Evolutionary conservation across 2,888 invertebrate genomes (phyloP).

Genomic region (Imbricaverruca yamaguchii): DNA sequence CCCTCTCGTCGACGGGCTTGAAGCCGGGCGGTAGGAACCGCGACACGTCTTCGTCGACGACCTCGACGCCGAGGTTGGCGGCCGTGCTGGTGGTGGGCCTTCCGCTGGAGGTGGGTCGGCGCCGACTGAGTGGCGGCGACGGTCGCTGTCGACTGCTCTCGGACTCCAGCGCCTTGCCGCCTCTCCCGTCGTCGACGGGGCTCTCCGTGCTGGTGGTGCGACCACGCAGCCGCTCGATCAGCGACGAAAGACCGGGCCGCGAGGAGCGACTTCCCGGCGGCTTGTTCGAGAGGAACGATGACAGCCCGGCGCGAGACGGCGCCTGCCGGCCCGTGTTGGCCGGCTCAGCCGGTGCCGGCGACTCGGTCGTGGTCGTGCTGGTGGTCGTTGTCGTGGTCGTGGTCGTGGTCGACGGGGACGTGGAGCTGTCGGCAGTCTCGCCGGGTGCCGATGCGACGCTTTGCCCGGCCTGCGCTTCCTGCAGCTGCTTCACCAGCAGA

Average conservation of each 20-base stretch:
- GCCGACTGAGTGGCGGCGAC: neutral
- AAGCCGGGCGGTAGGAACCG: constrained; percentile 27
- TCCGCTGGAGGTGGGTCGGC: neutral
- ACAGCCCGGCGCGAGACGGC: neutral
- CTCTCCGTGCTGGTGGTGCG: neutral
- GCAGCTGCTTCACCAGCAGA: neutral
- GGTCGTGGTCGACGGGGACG: neutral
- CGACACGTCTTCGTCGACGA: constrained; percentile 7
- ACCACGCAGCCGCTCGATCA: constrained; percentile 4
- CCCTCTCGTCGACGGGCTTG: neutral
- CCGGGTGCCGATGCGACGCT: neutral
- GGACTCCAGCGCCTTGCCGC: neutral
- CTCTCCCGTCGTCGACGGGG: neutral
- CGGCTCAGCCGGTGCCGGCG: neutral
- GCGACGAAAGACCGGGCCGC: neutral
- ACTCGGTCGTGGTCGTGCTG: neutral
- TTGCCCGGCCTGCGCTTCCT: neutral
- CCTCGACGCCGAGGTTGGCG: constrained; percentile 25
- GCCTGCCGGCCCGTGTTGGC: neutral
- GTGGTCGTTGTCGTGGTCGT: neutral
- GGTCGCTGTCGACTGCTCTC: neutral
- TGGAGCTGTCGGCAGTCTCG: neutral
- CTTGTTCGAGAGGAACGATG: neutral
- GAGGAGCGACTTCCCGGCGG: too few species aligned
- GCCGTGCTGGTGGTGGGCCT: neutral